Evolutionary conservation across 2,113 vertebrate genomes (phyloP).

Genomic region (Gopherus evgoodei): DNA sequence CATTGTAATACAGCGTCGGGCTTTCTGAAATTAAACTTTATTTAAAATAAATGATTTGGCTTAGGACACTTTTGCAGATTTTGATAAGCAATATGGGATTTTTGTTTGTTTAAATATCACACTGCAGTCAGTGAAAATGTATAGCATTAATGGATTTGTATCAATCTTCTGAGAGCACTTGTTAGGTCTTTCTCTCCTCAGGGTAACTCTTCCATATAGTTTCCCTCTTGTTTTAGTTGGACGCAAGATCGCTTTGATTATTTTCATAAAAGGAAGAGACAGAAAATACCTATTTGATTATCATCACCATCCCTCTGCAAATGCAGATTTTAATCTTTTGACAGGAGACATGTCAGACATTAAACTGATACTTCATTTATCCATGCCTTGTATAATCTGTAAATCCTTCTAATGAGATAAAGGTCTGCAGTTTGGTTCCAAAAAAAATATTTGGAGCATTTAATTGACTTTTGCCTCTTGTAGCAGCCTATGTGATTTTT

Average conservation of each 20-base stretch:
- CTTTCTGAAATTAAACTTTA: neutral
- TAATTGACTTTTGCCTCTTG: slow-evolving; percentile 20
- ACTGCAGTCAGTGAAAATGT: neutral
- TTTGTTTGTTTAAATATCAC: neutral
- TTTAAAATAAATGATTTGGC: neutral
- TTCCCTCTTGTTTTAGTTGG: slow-evolving; percentile 23
- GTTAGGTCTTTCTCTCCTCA: neutral
- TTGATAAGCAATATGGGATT: neutral
- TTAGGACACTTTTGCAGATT: neutral
- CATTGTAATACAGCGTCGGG: neutral
- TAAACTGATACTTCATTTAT: slow-evolving; percentile 47
- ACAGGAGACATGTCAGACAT: slow-evolving; percentile 26
- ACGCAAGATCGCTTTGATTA: neutral
- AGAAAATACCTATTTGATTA: slow-evolving; percentile 25
- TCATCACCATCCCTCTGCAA: neutral
- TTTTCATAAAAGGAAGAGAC: slow-evolving; percentile 28
- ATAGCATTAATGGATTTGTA: neutral
- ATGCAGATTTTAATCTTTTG: neutral
- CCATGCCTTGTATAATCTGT: slow-evolving; percentile 33
- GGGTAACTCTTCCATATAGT: slow-evolving; percentile 19
- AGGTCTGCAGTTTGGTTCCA: slow-evolving; percentile 31
- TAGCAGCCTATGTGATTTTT: neutral
- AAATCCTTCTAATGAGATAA: slow-evolving; percentile 46
- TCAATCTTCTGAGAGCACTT: slow-evolving; percentile 20
- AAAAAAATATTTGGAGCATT: slow-evolving; percentile 26